Conservation (phyloP, 1,140 invertebrate species). For the Ephestia elutella region DNA sequence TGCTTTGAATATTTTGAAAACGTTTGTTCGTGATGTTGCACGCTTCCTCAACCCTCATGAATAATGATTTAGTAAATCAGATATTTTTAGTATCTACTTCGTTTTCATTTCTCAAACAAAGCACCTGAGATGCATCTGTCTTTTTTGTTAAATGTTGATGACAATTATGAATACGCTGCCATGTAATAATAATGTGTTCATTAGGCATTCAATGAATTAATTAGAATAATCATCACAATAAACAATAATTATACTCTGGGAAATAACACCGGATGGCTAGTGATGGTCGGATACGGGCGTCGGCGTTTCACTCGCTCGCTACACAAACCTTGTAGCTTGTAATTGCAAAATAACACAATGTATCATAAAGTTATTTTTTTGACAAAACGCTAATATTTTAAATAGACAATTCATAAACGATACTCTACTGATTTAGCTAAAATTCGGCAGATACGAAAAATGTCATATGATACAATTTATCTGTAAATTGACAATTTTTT, state of each 20-base stretch:
- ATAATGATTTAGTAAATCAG: constrained; percentile 31
- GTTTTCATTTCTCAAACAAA: not conserved
- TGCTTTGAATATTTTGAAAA: constrained; percentile 57
- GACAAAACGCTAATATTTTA: no score
- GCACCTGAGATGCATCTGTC: not conserved
- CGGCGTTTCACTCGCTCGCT: not conserved
- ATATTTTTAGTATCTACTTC: not conserved
- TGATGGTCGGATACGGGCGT: not conserved
- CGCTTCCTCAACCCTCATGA: constrained; percentile 47
- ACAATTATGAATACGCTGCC: not conserved
- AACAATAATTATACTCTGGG: not conserved
- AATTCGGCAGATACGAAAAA: no score
- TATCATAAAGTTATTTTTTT: not conserved
- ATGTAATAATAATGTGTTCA: not conserved
- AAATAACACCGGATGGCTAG: constrained; percentile 10
- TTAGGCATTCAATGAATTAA: not conserved
- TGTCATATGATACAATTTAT: no score
- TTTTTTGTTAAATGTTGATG: not conserved
- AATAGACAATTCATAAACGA: no score
- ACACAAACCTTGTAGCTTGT: not conserved
- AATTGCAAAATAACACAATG: not conserved
- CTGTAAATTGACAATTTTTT: no score
- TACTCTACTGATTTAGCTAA: not conserved
- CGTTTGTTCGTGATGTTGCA: constrained; percentile 44
- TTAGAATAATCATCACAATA: not conserved